These are phyloP conservation scores for Drosophila mimetica DNA, from an alignment of 2,888 invertebrate species.

Conservation along the genomic window DNA sequence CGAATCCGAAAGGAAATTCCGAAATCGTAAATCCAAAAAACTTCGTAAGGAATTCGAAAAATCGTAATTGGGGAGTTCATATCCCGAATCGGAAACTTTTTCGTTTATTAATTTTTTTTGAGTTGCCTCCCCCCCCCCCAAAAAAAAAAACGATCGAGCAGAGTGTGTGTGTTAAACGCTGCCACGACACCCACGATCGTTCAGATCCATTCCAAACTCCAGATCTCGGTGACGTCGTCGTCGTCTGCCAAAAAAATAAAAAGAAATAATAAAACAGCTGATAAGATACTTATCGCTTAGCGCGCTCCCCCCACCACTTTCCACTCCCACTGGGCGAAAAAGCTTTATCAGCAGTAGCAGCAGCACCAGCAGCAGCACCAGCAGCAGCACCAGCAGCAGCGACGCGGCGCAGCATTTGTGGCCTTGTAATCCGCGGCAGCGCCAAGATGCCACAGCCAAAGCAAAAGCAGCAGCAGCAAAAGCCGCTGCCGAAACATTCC, in stretches of 20 bases:
- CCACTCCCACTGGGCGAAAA: conserved; percentile 33
- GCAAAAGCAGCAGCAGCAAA: conserved; percentile 36
- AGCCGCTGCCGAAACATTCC: conserved; percentile 36
- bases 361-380: conserved; percentile 25
- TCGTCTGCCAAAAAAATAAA: conserved; percentile 1
- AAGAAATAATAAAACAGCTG: conserved; percentile 25
- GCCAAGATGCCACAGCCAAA: conserved; percentile 53
- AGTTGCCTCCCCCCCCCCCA: background rate
- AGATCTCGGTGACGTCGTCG: conserved; percentile 14
- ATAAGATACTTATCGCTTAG: conserved; percentile 40
- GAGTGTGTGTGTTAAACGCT: conserved; percentile 15
- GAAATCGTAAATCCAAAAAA: background rate
- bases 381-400: conserved; percentile 28
- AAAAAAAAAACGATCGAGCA: background rate
- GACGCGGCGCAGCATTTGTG: conserved; percentile 39
- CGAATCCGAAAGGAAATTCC: conserved; percentile 4
- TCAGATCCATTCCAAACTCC: conserved; percentile 30
- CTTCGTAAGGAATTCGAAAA: background rate
- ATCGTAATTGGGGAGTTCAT: background rate
- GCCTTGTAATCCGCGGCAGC: conserved; percentile 27
- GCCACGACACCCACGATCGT: conserved; percentile 41
- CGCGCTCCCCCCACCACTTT: conserved; percentile 6
- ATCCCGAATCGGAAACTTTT: conserved; percentile 6
- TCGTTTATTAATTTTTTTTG: conserved; percentile 5
- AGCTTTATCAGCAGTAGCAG: conserved; percentile 36